phyloP scores from a whole-genome alignment of 2,888 invertebrate genomes.

The Tenthredo notha region DNA sequence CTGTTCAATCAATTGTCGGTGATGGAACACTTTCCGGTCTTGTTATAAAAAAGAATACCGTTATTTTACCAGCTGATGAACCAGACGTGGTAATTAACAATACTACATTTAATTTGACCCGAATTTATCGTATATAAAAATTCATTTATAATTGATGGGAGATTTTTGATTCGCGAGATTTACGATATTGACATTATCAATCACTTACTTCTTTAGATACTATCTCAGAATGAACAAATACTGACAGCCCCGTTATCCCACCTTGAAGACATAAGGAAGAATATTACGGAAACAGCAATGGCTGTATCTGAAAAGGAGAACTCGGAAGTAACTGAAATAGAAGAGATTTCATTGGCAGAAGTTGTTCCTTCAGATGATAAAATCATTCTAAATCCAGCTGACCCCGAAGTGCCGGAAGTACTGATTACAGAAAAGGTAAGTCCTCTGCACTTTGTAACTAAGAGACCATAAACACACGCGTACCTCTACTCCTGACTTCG shows the following conservation, averaged over 20 bases:
- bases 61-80: conserved; percentile 61
- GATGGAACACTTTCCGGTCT: conserved; percentile 66
- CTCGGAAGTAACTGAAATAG: not conserved
- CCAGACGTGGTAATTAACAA: conserved; percentile 59
- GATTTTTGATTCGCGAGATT: not conserved
- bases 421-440: conserved; percentile 1
- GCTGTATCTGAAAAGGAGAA: conserved; percentile 48
- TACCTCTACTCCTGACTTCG: not conserved
- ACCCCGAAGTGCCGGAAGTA: not conserved
- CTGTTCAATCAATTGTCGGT: conserved; percentile 62
- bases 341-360: conserved; percentile 42
- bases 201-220: conserved; percentile 58
- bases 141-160: not conserved
- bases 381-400: not conserved
- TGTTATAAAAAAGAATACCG: conserved; percentile 64
- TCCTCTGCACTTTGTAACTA: not conserved
- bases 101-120: conserved; percentile 29
- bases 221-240: conserved; percentile 64
- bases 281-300: conserved; percentile 60
- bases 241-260: conserved; percentile 63
- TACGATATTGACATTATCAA: not conserved
- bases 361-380: conserved; percentile 33
- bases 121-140: not conserved
- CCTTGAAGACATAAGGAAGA: conserved; percentile 63
- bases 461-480: not conserved